Evolutionary conservation across 2,888 invertebrate species (phyloP), one percentile per base, ranked within the genome.

Genomic region (Gisinianus flammeolus): DNA sequence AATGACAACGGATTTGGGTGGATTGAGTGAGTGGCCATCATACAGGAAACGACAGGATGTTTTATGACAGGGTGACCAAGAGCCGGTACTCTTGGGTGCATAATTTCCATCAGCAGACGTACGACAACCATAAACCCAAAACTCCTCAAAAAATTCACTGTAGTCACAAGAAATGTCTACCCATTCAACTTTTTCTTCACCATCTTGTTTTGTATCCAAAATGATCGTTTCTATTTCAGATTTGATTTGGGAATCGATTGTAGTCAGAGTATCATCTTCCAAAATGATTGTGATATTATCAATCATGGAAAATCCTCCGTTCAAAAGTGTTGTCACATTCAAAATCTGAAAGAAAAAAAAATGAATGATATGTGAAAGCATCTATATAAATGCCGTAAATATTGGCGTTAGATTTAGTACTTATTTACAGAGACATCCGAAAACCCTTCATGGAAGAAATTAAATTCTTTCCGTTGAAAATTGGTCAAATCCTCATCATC

Each of bases 291-390:
- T 71, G 30, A 77, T 64, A 28, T 72, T 71, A 12, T 77, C 66
- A 22, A 77, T 72, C 1, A 77, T 19, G 4, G 72, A 71, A 24
- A 77, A 77, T 0, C 77, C 77, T 67, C 72, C 72, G 52, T 77
- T 77, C n/a, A 67, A 54, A 22, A 31, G 30, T 10, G 71, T 66
- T 22, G 77, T 77, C 6, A 72, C 70, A 30, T 77, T 77, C 8
- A 77, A 35, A 2, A 64, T 54, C 77, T 77, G 56, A 2, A 77
- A 77, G 28, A 54, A n/a, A n/a, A n/a, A n/a, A n/a, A n/a, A n/a
- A n/a, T n/a, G n/a, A n/a, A n/a, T n/a, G n/a, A n/a, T n/a, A n/a
- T n/a, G n/a, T n/a, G n/a, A n/a, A n/a, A n/a, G n/a, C n/a, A 31
- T 30, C 2, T 22, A 67, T 26, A 67, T 16, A 62, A 62, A 62